Percentiles rank a stretch among this genome's conserved stretches.
Conservation (phyloP, 1,140 invertebrate species). For the Drosophila pallidifrons region DNA sequence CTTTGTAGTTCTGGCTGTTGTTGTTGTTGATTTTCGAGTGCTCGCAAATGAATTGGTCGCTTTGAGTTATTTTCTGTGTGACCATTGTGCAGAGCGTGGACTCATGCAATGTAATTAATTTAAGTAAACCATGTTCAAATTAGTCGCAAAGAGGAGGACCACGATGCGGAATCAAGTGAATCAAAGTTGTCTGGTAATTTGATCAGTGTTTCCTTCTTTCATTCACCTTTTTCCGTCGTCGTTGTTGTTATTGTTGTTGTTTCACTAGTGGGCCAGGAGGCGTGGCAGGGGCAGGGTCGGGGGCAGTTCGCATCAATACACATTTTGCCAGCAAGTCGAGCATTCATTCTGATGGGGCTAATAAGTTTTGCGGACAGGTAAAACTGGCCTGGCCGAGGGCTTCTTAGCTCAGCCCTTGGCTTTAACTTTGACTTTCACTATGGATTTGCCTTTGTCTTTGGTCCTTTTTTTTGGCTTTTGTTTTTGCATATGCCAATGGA, state of each 20-base stretch:
- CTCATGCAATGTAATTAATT: conserved; percentile 39
- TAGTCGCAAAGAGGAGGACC: conserved; percentile 14
- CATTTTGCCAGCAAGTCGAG: conserved; percentile 61
- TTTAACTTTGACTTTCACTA: conserved; percentile 23
- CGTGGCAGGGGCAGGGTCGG: conserved; percentile 9
- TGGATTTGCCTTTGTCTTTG: conserved; percentile 37
- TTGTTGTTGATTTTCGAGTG: neutral
- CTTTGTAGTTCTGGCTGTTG: too few species aligned
- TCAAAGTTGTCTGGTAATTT: conserved; percentile 53
- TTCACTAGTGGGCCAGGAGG: neutral
- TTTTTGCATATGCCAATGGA: conserved; percentile 67
- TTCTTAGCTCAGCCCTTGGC: conserved; percentile 37
- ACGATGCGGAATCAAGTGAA: conserved; percentile 41
- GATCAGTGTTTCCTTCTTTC: conserved; percentile 18
- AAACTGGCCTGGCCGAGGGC: conserved; percentile 6
- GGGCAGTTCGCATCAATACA: conserved; percentile 23
- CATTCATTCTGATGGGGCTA: conserved; percentile 35
- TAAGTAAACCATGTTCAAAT: conserved; percentile 26
- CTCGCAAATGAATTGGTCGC: neutral
- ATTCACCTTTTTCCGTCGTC: neutral
- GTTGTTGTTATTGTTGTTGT: neutral
- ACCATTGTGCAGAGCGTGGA: neutral
- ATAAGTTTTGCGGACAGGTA: conserved; percentile 45
- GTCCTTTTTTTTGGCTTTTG: conserved; percentile 3
- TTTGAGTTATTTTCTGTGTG: neutral